Conservation (phyloP, 2,888 invertebrate species). For the Drosophila affinis region DNA sequence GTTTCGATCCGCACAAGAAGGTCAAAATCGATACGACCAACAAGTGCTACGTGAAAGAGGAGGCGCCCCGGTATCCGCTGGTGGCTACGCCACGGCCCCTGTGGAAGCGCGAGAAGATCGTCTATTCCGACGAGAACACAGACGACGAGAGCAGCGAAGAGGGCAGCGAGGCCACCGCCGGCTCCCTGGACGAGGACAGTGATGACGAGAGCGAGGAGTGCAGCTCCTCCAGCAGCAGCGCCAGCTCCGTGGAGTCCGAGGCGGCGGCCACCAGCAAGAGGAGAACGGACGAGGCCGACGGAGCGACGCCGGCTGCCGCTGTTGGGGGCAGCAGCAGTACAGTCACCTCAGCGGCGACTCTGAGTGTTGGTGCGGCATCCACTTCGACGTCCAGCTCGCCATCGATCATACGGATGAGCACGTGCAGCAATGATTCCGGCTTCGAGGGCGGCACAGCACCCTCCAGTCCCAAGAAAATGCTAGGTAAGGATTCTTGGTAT, state of each 20-base stretch:
- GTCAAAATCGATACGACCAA: slow-evolving; percentile 83
- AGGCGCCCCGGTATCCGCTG: slow-evolving; percentile 85
- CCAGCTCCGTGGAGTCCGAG: slow-evolving; percentile 54
- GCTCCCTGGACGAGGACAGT: slow-evolving; percentile 79
- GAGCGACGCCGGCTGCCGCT: slow-evolving; percentile 48
- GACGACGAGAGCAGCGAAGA: slow-evolving; percentile 83
- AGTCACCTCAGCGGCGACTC: slow-evolving; percentile 20
- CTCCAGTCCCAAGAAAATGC: slow-evolving; percentile 87
- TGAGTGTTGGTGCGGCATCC: slow-evolving; percentile 17
- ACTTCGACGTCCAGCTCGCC: slow-evolving; percentile 62
- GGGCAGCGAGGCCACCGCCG: slow-evolving; percentile 62
- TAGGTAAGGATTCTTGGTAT: slow-evolving; percentile 81
- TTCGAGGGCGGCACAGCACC: slow-evolving; percentile 89
- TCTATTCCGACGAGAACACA: slow-evolving; percentile 84
- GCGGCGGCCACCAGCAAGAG: slow-evolving; percentile 47
- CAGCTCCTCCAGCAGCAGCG: slow-evolving; percentile 44
- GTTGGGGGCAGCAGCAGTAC: slow-evolving; percentile 24
- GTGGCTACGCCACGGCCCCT: slow-evolving; percentile 87
- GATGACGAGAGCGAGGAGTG: slow-evolving; percentile 79
- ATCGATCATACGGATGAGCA: slow-evolving; percentile 86
- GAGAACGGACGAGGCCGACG: slow-evolving; percentile 34
- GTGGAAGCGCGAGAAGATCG: slow-evolving; percentile 85
- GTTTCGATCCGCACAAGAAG: slow-evolving; percentile 84
- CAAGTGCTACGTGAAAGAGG: slow-evolving; percentile 85
- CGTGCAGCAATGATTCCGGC: slow-evolving; percentile 93